These are phyloP conservation scores for Toxotes chatareus DNA, from an alignment of 2,113 vertebrate genomes.

Conservation along the genomic window DNA sequence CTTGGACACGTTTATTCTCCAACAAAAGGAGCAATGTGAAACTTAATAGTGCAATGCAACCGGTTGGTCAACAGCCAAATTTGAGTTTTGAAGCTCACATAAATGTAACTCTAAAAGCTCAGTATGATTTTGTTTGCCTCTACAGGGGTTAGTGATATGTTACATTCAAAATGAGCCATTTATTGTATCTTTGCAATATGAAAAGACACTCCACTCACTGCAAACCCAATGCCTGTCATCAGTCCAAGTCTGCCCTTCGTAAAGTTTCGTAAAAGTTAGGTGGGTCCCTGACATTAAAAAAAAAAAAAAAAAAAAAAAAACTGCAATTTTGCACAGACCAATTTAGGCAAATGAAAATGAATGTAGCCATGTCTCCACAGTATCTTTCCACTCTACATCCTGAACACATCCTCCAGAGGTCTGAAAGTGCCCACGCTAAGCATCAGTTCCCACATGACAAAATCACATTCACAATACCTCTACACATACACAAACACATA, in stretches of 20 bases:
- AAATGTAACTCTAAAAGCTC: not conserved
- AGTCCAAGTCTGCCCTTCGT: too few species aligned
- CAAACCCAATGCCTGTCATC: not conserved
- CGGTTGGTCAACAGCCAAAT: not conserved
- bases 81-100: too few species aligned
- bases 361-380: not conserved
- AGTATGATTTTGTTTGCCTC: not conserved
- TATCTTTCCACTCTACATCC: slow-evolving; percentile 14
- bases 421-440: slow-evolving; percentile 1
- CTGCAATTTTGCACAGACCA: not conserved
- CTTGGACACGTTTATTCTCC: too few species aligned
- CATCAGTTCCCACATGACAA: not conserved
- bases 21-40: too few species aligned
- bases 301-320: too few species aligned
- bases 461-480: slow-evolving; percentile 27
- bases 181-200: too few species aligned
- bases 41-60: too few species aligned
- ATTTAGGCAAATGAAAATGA: not conserved
- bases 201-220: not conserved
- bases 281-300: too few species aligned
- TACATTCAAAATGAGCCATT: too few species aligned
- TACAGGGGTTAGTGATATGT: too few species aligned
- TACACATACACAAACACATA: not conserved
- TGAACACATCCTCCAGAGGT: slow-evolving; percentile 10
- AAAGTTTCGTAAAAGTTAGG: not conserved